A percentile compares a stretch with the other conserved stretches of the same genome.
These are phyloP conservation scores for Apomyelois bistriatella DNA, from an alignment of 2,888 invertebrate genomes.

Conservation along the genomic window DNA sequence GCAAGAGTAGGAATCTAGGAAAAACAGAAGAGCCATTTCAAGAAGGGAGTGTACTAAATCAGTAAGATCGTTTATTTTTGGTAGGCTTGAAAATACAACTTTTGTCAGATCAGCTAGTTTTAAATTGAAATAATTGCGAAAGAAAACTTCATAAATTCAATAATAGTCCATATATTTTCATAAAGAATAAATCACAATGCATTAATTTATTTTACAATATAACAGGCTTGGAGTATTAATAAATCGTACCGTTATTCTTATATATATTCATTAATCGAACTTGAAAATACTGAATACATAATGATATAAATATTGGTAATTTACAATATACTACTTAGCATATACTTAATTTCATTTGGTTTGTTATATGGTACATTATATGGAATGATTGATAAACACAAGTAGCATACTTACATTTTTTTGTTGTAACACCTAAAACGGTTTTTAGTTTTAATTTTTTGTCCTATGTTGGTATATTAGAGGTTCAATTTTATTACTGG, in stretches of 20 bases:
- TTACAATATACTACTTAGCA: neutral
- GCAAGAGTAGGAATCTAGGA: too few species aligned
- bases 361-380: constrained; percentile 7
- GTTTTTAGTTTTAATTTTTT: too few species aligned
- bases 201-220: constrained; percentile 56
- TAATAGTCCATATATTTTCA: constrained; percentile 76
- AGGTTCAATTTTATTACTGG: neutral
- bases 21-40: too few species aligned
- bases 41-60: too few species aligned
- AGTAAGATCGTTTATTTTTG: too few species aligned
- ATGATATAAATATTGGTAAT: constrained; percentile 5
- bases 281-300: constrained; percentile 14
- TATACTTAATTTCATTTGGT: constrained; percentile 10
- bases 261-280: neutral
- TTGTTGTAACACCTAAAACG: neutral
- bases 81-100: too few species aligned
- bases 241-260: constrained; percentile 27
- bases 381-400: constrained; percentile 8
- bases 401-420: neutral
- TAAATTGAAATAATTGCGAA: too few species aligned
- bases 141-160: constrained; percentile 44
- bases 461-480: neutral
- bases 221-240: constrained; percentile 58
- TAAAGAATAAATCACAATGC: constrained; percentile 74
- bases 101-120: too few species aligned